These are phyloP conservation scores for Magallana gigas DNA, from an alignment of 1,140 invertebrate species.

Conservation along the genomic window DNA sequence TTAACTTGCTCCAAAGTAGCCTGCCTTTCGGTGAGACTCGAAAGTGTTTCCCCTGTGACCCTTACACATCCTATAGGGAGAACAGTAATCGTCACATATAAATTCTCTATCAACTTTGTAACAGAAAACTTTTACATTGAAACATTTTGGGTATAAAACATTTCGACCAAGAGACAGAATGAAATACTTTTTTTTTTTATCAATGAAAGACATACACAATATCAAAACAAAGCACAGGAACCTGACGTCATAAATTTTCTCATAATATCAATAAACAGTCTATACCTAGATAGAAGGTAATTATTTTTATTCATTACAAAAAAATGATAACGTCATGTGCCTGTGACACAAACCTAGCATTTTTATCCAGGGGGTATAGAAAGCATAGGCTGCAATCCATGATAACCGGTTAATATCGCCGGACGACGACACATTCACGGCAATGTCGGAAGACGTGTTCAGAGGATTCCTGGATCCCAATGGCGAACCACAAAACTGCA, in stretches of 20 bases:
- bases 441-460: neutral
- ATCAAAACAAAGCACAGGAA: neutral
- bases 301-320: too few relatives aligned
- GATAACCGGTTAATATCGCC: neutral
- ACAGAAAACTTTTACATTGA: too few relatives aligned
- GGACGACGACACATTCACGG: neutral
- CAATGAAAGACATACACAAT: too few relatives aligned
- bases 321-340: too few relatives aligned
- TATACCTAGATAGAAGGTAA: too few relatives aligned
- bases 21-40: neutral
- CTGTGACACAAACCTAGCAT: neutral
- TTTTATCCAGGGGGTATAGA: neutral
- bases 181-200: too few relatives aligned
- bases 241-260: neutral
- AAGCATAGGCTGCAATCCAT: neutral
- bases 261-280: too few relatives aligned
- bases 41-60: neutral
- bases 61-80: neutral
- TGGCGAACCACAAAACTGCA: neutral
- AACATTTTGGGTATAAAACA: too few relatives aligned
- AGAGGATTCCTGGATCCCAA: slow-evolving; percentile 4
- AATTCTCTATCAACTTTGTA: too few relatives aligned
- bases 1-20: neutral
- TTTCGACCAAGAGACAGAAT: too few relatives aligned
- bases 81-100: too few relatives aligned